Conservation (phyloP, 2,113 vertebrate species). For the Psephotus haematonotus region DNA sequence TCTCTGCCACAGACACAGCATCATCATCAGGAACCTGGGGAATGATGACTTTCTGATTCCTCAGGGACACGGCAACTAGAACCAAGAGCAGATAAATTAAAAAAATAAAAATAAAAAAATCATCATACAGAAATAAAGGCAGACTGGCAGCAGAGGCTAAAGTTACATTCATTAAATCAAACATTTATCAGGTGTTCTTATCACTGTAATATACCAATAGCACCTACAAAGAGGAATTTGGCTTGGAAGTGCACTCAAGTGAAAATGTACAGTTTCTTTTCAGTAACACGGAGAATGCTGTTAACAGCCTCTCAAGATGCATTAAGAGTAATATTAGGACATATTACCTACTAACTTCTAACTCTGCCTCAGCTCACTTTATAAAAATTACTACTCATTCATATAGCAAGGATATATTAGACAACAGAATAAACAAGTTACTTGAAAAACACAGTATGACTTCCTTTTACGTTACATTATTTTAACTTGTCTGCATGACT, state of each 20-base stretch:
- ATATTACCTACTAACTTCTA: neutral
- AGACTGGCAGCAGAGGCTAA: neutral
- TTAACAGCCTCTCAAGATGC: neutral
- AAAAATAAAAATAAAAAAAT: neutral
- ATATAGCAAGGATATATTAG: neutral
- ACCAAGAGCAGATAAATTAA: conserved; percentile 18
- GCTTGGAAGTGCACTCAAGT: neutral
- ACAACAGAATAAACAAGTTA: conserved; percentile 6
- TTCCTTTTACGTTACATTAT: neutral
- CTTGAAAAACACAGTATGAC: neutral
- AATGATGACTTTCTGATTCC: conserved; percentile 91
- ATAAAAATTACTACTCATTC: neutral
- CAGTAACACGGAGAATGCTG: neutral
- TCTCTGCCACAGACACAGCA: conserved; percentile 69
- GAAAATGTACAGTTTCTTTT: neutral
- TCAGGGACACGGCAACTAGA: conserved; percentile 90
- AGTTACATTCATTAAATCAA: neutral
- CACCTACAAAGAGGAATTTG: neutral
- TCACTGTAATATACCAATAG: neutral
- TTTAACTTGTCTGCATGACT: conserved; percentile 1
- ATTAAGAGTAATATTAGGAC: neutral
- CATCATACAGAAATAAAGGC: neutral
- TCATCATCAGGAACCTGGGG: conserved; percentile 54
- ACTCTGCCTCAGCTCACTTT: neutral
- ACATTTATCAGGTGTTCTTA: neutral